These are phyloP conservation scores for Cossypha caffra DNA, from an alignment of 2,797 vertebrate species.

Conservation along the genomic window DNA sequence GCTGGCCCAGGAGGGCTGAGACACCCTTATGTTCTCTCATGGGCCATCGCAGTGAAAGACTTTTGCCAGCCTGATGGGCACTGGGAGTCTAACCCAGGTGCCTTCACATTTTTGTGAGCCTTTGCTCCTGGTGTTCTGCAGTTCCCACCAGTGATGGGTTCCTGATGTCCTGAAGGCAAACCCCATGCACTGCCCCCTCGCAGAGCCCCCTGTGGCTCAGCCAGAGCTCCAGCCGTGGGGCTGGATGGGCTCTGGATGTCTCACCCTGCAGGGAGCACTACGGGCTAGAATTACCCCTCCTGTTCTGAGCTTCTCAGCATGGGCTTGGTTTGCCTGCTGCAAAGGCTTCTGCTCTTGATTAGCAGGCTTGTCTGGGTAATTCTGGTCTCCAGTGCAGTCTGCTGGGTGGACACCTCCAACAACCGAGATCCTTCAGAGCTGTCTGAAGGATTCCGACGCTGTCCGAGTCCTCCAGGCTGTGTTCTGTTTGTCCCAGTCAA, in stretches of 20 bases:
- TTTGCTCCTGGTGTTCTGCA: not conserved
- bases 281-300: rapidly evolving
- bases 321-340: not conserved
- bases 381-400: not conserved
- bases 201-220: not conserved
- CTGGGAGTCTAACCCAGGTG: not conserved
- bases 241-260: not conserved
- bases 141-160: not conserved
- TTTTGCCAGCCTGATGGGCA: not conserved
- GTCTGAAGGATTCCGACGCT: slow-evolving; percentile 14
- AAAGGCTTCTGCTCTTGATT: not conserved
- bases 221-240: not conserved
- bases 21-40: not conserved
- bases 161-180: not conserved
- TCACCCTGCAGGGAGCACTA: not conserved
- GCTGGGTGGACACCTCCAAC: not conserved
- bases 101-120: not conserved
- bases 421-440: not conserved
- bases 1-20: not conserved
- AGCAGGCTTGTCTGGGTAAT: not conserved
- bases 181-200: rapidly evolving
- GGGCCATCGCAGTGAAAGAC: not conserved
- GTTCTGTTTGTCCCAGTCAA: slow-evolving; percentile 24
- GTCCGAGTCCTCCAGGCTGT: not conserved
- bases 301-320: not conserved